phyloP scores from a whole-genome alignment of 2,797 vertebrate species.

The Neosilurus mollespiculum region DNA sequence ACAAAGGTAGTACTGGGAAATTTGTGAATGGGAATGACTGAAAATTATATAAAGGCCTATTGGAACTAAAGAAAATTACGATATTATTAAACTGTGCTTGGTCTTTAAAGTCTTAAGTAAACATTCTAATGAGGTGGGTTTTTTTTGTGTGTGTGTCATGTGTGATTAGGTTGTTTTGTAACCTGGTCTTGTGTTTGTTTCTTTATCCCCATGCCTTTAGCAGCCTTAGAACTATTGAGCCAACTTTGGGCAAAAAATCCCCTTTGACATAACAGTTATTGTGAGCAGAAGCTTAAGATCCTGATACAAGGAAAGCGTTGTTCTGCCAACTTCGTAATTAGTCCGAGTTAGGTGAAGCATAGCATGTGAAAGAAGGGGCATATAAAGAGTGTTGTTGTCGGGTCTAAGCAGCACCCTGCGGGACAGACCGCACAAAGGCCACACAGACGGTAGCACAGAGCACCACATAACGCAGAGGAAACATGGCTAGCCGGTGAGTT shows the following conservation, averaged over 20 bases:
- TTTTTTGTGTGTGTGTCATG: not conserved
- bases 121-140: not conserved
- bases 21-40: not conserved
- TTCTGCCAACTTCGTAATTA: constrained; percentile 66
- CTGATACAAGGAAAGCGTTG: constrained; percentile 75
- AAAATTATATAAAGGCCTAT: not conserved
- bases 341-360: constrained; percentile 52
- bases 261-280: constrained; percentile 60
- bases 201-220: constrained; percentile 42
- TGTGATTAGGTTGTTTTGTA: constrained; percentile 27
- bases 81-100: too few species aligned
- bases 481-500: constrained; percentile 79
- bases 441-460: constrained; percentile 28
- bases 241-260: constrained; percentile 67
- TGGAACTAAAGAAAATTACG: not conserved
- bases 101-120: not conserved
- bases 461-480: constrained; percentile 53
- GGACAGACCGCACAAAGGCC: constrained; percentile 6
- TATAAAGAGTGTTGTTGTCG: constrained; percentile 68
- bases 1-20: not conserved
- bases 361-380: constrained; percentile 33
- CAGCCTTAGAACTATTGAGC: constrained; percentile 42
- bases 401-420: constrained; percentile 47
- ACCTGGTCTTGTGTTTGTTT: constrained; percentile 30
- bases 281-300: constrained; percentile 62